Percentiles rank a stretch among this genome's conserved stretches.
phyloP scores from a whole-genome alignment of 2,888 invertebrate genomes.

The Ormyrus pomaceus region DNA sequence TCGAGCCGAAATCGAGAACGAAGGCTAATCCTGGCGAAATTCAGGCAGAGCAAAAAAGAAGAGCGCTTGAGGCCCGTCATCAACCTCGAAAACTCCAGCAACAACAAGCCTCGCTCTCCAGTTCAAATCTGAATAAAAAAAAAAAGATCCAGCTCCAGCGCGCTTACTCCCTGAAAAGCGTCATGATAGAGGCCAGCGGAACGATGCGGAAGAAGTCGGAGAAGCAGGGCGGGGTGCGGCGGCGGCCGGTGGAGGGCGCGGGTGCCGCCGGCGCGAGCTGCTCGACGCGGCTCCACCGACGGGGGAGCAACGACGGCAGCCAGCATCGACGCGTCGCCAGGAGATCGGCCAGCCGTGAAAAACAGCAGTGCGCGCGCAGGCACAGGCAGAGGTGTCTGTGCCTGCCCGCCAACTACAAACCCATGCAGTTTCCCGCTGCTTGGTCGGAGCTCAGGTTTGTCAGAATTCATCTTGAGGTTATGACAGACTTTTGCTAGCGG shows the following conservation, averaged over 20 bases:
- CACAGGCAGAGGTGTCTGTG: conserved; percentile 78
- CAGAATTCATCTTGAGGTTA: background rate
- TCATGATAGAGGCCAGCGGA: background rate
- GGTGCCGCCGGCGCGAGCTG: no score
- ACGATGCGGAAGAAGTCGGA: background rate
- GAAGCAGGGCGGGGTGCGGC: background rate
- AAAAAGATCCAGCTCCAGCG: no score
- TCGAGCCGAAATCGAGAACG: no score
- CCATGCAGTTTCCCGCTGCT: conserved; percentile 81
- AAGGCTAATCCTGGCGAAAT: no score
- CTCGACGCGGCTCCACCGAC: background rate
- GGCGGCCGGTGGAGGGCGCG: no score
- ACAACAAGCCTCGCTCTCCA: no score
- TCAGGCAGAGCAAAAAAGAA: no score
- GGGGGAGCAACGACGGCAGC: conserved; percentile 9
- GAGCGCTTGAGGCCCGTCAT: no score
- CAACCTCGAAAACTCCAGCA: no score
- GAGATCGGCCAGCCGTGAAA: background rate
- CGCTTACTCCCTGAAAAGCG: no score
- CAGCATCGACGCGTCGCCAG: background rate
- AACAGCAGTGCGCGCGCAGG: background rate
- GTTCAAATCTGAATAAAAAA: no score
- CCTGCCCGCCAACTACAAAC: conserved; percentile 79
- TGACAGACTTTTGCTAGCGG: background rate
- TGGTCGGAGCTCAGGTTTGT: conserved; percentile 80